Evolutionary conservation across 2,888 invertebrate species (phyloP), one percentile per base, ranked within the genome.

Genomic region (Bombyx huttoni): DNA sequence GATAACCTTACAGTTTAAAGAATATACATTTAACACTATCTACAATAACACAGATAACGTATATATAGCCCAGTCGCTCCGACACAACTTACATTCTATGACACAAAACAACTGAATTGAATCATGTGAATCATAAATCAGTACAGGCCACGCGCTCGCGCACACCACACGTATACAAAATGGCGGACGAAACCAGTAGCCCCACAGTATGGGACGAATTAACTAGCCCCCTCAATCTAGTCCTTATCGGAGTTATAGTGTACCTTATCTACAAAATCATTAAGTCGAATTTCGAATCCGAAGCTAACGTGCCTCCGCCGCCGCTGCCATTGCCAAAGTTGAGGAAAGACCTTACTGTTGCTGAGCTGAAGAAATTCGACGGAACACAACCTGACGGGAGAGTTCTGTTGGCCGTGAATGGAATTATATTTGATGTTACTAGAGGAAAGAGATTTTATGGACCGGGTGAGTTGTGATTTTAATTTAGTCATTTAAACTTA

Each of bases 381-480:
- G 98, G 98, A 24, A 94, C 90, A 54, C 94, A 93, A 68, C 88
- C 92, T 47, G 97, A 98, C 73, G 97, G 96, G 46, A 90, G 98
- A 70, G 93, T 98, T 60, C 89, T 98, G 61, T 91, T 99, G 46
- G 98, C 96, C 47, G 96, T 98, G 49, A 97, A 98, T 78, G 95
- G 97, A 52, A 95, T 92, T 75, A 94, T 98, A 47, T 99, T 96
- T 84, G 98, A 99, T 89, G 97, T 96, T 58, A 98, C 98, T 33
- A 93, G 90, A 74, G 97, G 97, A 54, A 95, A 94, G 75, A 89
- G 92, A 58, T 97, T 97, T 81, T 98, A 98, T 81, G 98, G 98
- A 8, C 97, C 97, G 75, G 97, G 98, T 97, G 87, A 78, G 83
- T 76, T 57, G 58, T 60, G 40, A 5, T 40, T 40, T 40, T 10